phyloP scores from a whole-genome alignment of 2,888 invertebrate genomes.

The Scelioninae gen. 1 region DNA sequence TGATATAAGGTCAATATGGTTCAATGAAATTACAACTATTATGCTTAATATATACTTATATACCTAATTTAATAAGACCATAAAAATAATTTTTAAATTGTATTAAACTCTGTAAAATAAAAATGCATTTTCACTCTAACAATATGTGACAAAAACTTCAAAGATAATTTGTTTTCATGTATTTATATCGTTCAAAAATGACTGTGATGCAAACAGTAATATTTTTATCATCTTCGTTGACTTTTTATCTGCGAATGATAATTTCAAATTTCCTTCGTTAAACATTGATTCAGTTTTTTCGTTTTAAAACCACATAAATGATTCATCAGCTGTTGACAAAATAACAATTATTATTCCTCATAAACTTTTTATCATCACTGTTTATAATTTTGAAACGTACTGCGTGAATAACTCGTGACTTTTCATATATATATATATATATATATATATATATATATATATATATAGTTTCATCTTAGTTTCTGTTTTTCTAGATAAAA shows the following conservation, averaged over 20 bases:
- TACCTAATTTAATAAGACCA: no score
- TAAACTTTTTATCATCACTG: constrained; percentile 16
- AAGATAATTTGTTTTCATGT: background rate
- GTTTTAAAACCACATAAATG: constrained; percentile 13
- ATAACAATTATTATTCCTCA: constrained; percentile 15
- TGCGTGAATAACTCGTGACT: background rate
- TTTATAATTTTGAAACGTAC: constrained; percentile 6
- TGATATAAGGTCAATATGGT: no score
- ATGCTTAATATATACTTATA: no score
- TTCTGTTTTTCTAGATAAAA: background rate
- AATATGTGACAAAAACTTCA: background rate
- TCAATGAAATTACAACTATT: no score
- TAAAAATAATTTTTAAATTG: no score
- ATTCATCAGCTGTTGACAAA: constrained; percentile 19
- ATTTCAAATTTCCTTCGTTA: constrained; percentile 8
- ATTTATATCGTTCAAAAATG: background rate
- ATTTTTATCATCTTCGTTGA: background rate
- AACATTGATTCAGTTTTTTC: constrained; percentile 8
- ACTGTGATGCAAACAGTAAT: background rate
- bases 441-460: no score
- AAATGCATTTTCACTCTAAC: background rate
- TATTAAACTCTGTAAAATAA: no score
- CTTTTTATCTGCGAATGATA: constrained; percentile 18
- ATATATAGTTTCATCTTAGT: background rate
- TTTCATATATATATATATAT: no score